Evolutionary conservation across 2,113 vertebrate species (phyloP), one percentile per base, ranked within the genome.

Genomic region (Indicator maculatus): DNA sequence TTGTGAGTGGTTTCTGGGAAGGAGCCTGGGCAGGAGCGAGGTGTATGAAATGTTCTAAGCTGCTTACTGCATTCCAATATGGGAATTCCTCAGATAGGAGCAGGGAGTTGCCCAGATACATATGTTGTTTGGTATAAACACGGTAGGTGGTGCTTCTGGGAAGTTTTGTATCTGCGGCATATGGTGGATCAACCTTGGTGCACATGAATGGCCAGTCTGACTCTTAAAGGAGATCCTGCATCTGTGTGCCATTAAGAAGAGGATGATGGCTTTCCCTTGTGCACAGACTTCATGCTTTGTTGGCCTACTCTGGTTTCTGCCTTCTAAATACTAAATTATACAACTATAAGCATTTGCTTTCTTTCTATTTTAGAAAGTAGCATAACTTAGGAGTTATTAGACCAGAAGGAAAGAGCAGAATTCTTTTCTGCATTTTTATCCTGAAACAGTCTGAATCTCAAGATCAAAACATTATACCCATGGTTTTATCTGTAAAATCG

Each of bases 171-270:
- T 30, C 16, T 53, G 0, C 50, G 39, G 12, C 2, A 0, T 59
- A 18, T 10, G 24, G 69, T 59, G 28, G 9, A 39, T 41, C n/a
- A 45, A 33, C 74, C 0, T 0, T 38, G 41, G 41, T 45, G 31
- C 44, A 7, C 2, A 0, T 39, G 9, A 11, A 21, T 64, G 33
- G 56, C 0, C 1, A 64, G 19, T 59, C 58, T 33, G 63, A 52
- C 31, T 44, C 31, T 59, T 19, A 65, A 21, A 56, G 61, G 39
- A 69, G 52, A 58, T 21, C 4, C 4, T 45, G 27, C 11, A 50
- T 28, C 50, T 53, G 8, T 33, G 36, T 58, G 30, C 31, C 14
- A 11, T 45, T 19, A 50, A 50, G 33, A n/a, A 56, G n/a, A 3
- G 27, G 28, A 23, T 56, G 8, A 61, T 55, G 8, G 50, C 74